phyloP scores from a whole-genome alignment of 2,113 vertebrate genomes.

The Helogale parvula region DNA sequence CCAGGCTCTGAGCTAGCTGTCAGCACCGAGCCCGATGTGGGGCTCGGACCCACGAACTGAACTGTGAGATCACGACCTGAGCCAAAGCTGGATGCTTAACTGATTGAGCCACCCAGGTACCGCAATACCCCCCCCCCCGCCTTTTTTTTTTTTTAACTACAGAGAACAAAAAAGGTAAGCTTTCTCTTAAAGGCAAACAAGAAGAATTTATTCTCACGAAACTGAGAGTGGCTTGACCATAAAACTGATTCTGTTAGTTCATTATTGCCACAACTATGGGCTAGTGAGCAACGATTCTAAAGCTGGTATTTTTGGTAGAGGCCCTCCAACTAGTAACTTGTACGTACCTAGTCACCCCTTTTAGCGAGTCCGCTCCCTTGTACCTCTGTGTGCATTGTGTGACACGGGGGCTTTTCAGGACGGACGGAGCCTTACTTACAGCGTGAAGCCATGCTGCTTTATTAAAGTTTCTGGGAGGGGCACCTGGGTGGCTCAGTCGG shows the following conservation, averaged over 20 bases:
- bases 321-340: neutral
- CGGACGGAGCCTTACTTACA: neutral
- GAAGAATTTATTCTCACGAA: constrained; percentile 11
- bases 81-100: too few relatives aligned
- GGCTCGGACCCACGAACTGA: too few relatives aligned
- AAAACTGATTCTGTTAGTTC: neutral
- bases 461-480: neutral
- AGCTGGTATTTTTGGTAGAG: neutral
- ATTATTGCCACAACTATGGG: neutral
- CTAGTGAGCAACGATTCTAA: neutral
- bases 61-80: too few relatives aligned
- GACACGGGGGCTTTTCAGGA: neutral
- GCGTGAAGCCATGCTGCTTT: neutral
- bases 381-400: neutral
- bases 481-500: too few relatives aligned
- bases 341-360: neutral
- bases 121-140: neutral
- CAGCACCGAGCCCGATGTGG: too few relatives aligned
- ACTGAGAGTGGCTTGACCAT: neutral
- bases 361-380: neutral
- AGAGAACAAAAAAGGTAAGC: neutral
- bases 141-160: neutral
- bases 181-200: constrained; percentile 13
- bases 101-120: too few relatives aligned
- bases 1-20: too few relatives aligned